Evolutionary conservation across 2,113 vertebrate genomes (phyloP), one percentile per base, ranked within the genome.

Genomic region (Arenaria interpres): DNA sequence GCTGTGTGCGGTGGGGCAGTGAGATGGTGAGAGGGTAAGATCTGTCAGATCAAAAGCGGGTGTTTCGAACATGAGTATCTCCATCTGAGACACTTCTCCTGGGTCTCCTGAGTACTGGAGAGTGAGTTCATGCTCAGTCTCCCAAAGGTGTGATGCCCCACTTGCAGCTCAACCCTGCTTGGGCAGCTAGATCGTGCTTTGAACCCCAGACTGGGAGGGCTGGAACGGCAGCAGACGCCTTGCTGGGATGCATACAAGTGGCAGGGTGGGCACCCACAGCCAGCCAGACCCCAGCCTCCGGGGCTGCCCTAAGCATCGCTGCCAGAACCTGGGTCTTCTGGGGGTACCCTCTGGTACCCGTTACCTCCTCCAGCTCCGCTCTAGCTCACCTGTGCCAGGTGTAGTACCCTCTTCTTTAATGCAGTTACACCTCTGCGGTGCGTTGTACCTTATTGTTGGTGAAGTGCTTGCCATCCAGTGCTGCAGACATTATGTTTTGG

Each of bases 301-400:
- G 21, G 56, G 20, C 21, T 59, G 56, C 33, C 30, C 48, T 12
- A 43, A 10, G 56, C 59, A 10, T 5, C 10, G 0, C n/a, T 28
- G 51, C 43, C 4, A 1, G 20, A 39, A 32, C 28, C 14, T 0
- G 2, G 8, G 1, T 35, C 8, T n/a, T 3, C 41, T 6, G 0
- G 12, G 2, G 2, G 48, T 22, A 2, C 68, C 73, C 16, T 1
- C 30, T 4, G 71, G 13, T 32, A 5, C 56, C 0, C 0, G 0
- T 12, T 6, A 4, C 37, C 24, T 45, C 35, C 62, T 9, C 3
- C 33, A 3, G 57, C 78, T 23, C 12, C 19, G 0, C 22, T 3
- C n/a, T 19, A 46, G 43, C 66, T 75, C 30, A 1, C 14, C 0
- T 13, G 39, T 37, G 14, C 9, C 46, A 50, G 75, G 15, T 21